Evolutionary conservation across 2,888 invertebrate species (phyloP), one percentile per base, ranked within the genome.

Genomic region (Gerris lacustris): DNA sequence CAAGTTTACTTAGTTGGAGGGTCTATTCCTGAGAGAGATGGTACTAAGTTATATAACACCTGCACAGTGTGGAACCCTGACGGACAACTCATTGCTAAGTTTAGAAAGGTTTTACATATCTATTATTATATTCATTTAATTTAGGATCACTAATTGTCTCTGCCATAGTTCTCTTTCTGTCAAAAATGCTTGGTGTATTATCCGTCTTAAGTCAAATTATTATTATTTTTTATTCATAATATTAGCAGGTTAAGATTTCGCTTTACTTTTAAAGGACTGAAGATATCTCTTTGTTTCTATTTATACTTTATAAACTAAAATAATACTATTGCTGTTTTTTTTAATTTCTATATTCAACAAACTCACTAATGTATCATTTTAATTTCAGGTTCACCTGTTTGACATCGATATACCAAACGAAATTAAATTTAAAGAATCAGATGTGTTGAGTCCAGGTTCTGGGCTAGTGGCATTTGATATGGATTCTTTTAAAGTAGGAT

Each of bases 341-440:
- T 31, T 31, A 31, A 31, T 31, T 31, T 31, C 1, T 31, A 31
- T 31, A 31, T 31, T 31, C 4, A 31, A 31, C 31, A 31, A 31
- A 31, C 31, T 31, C 31, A 31, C 31, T 31, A 31, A 31, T 31
- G 31, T 31, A 31, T 44, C 43, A 15, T 44, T 15, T 67, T 43
- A 63, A 75, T 80, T 79, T 62, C 80, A 93, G 92, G 85, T 96
- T 79, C 97, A 97, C 81, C 84, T 97, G 67, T 97, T 97, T 81
- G 96, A 98, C 81, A 96, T 98, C 76, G 92, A 96, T 79, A 90
- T 98, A 69, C 94, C 95, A 69, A 91, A 90, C 64, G 90, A 92
- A 78, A 91, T 96, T n/a, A 88, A 87, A 0, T 96, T 97, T 79
- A 90, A 91, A 77, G 97, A 97, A 80, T 96, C 96, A 0, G 91